These are phyloP conservation scores for Mus pahari DNA, from an alignment of 2,113 vertebrate species.

Conservation along the genomic window DNA sequence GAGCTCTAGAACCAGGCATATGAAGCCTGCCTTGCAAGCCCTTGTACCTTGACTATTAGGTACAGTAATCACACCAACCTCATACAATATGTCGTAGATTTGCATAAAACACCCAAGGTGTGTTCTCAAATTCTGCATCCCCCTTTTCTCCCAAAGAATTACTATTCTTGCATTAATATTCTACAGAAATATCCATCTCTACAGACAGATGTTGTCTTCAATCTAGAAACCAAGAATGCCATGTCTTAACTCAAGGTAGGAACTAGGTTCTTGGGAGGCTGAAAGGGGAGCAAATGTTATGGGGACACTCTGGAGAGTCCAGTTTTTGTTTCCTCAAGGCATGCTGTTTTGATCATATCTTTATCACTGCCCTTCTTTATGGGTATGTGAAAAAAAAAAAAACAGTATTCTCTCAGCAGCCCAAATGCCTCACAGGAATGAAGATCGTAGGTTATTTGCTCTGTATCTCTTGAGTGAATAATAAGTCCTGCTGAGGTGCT, in stretches of 20 bases:
- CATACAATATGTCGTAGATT: neutral
- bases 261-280: neutral
- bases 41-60: neutral
- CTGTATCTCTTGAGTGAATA: neutral
- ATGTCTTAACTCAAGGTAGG: neutral
- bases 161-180: neutral
- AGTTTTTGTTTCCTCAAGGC: neutral
- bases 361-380: neutral
- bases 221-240: neutral
- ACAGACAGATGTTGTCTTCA: neutral
- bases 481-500: neutral
- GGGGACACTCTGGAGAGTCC: neutral
- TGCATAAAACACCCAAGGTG: neutral
- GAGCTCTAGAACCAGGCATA: neutral
- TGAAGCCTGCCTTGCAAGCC: neutral
- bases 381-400: neutral
- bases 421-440: neutral
- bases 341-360: neutral
- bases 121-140: neutral
- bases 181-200: neutral
- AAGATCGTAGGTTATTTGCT: neutral
- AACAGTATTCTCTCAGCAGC: neutral
- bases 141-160: neutral
- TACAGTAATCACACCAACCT: neutral
- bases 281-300: neutral